phyloP scores from a whole-genome alignment of 2,113 vertebrate species.

The Mormyrus lacerda region DNA sequence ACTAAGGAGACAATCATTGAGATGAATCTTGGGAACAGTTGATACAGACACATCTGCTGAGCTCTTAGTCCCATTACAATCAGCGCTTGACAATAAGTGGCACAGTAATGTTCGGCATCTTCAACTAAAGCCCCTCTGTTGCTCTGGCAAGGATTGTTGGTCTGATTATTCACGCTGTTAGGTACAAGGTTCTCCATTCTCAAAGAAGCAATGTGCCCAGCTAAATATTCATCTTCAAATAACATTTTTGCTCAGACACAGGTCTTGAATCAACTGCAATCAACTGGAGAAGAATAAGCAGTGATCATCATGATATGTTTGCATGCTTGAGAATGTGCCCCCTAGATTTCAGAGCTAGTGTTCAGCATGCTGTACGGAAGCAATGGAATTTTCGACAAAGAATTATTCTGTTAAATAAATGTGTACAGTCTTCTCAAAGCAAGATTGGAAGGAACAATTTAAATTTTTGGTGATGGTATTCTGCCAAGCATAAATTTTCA shows the following conservation, averaged over 20 bases:
- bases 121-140: not conserved
- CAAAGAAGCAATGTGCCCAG: not conserved
- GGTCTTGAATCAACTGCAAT: not conserved
- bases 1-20: not conserved
- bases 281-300: not conserved
- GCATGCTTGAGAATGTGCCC: not conserved
- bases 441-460: not conserved
- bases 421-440: not conserved
- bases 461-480: not conserved
- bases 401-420: not conserved
- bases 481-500: not conserved
- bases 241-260: not conserved
- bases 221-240: not conserved
- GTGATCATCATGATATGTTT: not conserved
- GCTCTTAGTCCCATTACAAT: not conserved
- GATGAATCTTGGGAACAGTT: not conserved
- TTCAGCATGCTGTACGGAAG: not conserved
- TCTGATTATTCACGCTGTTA: not conserved
- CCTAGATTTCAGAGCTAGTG: not conserved
- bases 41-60: not conserved
- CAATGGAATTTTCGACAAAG: not conserved
- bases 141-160: not conserved
- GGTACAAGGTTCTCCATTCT: not conserved
- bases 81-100: not conserved
- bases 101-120: not conserved